Evolutionary conservation across 2,888 invertebrate genomes (phyloP).

Genomic region (Tipula helvola): DNA sequence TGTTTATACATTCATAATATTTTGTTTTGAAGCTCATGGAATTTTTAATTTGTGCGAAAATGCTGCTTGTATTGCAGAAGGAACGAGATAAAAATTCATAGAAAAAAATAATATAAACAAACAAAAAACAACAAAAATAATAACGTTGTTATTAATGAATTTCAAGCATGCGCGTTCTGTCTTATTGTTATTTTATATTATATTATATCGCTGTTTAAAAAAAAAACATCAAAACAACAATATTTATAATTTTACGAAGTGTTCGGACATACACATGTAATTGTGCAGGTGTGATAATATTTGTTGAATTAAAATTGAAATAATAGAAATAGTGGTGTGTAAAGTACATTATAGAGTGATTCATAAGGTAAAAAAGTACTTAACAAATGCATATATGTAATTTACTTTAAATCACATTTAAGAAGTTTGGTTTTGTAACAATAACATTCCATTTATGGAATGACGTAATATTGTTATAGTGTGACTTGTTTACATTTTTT

Average conservation of each 20-base stretch:
- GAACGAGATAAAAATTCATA: not conserved
- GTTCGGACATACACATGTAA: not conserved
- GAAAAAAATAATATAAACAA: not conserved
- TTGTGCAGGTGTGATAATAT: not conserved
- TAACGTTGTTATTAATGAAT: not conserved
- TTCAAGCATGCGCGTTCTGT: not conserved
- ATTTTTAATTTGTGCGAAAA: not conserved
- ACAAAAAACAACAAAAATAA: not conserved
- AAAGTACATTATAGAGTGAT: not conserved
- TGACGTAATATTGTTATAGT: not conserved
- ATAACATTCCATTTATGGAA: not conserved
- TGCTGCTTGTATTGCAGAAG: not conserved
- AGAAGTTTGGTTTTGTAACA: too few species aligned
- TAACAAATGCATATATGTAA: too few species aligned
- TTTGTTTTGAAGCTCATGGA: not conserved
- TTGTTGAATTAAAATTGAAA: not conserved
- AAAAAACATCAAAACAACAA: not conserved
- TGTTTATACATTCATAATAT: not conserved
- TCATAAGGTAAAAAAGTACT: not conserved
- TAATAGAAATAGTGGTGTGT: not conserved
- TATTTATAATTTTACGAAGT: not conserved
- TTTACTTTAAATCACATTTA: too few species aligned
- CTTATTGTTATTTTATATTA: not conserved
- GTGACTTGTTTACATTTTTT: not conserved
- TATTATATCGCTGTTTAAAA: not conserved